Conservation (phyloP, 2,888 invertebrate species). For the Abscondita cerata region DNA sequence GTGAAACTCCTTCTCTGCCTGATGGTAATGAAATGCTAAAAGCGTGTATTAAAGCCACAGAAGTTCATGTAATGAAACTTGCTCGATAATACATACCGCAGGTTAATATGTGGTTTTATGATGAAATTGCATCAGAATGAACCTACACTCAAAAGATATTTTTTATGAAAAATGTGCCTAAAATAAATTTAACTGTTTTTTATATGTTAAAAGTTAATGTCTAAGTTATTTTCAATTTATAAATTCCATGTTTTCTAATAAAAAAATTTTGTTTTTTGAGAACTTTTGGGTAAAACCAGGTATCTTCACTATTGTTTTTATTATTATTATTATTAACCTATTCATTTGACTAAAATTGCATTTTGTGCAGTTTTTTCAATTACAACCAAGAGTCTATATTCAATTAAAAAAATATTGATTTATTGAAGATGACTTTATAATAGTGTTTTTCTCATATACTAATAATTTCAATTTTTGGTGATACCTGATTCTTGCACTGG, state of each 20-base stretch:
- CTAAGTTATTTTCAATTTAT: background rate
- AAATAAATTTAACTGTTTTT: too few species aligned
- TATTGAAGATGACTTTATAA: background rate
- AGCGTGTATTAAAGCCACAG: too few species aligned
- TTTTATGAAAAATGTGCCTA: too few species aligned
- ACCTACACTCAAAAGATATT: too few species aligned
- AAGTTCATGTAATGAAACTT: conserved; percentile 2
- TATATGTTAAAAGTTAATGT: background rate
- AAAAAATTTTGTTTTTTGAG: background rate
- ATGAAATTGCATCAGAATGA: conserved; percentile 1
- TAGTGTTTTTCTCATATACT: background rate
- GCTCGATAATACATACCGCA: too few species aligned
- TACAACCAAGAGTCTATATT: too few species aligned
- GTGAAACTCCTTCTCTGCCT: background rate
- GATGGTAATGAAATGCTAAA: background rate
- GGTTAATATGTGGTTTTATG: background rate
- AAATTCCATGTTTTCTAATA: background rate
- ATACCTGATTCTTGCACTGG: too few species aligned
- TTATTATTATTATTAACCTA: too few species aligned
- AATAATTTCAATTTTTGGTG: too few species aligned
- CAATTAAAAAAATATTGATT: background rate
- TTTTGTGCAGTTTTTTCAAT: too few species aligned
- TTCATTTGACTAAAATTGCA: too few species aligned
- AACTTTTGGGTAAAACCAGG: background rate
- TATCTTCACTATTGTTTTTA: background rate